These are phyloP conservation scores for sheep (Ovis aries) DNA, from an alignment of 2,113 vertebrate species.

Conservation along the genomic window DNA sequence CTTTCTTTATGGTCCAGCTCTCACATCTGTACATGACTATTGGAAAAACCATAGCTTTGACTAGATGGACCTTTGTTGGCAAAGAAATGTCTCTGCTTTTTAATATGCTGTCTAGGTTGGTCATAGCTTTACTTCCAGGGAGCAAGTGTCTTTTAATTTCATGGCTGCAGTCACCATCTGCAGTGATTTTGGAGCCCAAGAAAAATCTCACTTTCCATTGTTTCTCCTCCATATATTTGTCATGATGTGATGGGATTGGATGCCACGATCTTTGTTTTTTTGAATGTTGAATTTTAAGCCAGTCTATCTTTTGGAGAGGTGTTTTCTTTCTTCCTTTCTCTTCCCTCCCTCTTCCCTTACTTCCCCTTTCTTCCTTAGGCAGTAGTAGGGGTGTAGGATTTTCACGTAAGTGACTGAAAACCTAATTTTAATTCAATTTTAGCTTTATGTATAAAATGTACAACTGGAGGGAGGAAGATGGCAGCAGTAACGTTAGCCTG, in stretches of 20 bases:
- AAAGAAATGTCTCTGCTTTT: not conserved
- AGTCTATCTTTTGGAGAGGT: not conserved
- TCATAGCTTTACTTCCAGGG: not conserved
- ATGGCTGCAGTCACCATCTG: not conserved
- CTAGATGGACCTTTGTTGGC: not conserved
- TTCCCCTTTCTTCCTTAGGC: not conserved
- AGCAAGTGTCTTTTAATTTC: not conserved
- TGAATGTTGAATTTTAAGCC: not conserved
- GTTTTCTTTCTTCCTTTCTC: not conserved
- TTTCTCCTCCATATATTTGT: not conserved
- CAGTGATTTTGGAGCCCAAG: not conserved
- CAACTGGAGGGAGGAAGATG: not conserved
- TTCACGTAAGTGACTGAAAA: not conserved
- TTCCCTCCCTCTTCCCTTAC: too few species aligned
- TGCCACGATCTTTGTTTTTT: not conserved
- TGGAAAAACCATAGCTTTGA: not conserved
- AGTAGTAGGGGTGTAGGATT: not conserved
- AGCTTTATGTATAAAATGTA: not conserved
- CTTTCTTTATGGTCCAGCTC: not conserved
- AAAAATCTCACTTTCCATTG: not conserved
- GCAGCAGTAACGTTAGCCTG: not conserved
- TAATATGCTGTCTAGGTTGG: not conserved
- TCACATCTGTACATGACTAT: not conserved
- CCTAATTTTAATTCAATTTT: constrained; percentile 6
- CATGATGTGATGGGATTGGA: not conserved